Conservation (phyloP, 2,113 vertebrate species). For the Alethe castanea region DNA sequence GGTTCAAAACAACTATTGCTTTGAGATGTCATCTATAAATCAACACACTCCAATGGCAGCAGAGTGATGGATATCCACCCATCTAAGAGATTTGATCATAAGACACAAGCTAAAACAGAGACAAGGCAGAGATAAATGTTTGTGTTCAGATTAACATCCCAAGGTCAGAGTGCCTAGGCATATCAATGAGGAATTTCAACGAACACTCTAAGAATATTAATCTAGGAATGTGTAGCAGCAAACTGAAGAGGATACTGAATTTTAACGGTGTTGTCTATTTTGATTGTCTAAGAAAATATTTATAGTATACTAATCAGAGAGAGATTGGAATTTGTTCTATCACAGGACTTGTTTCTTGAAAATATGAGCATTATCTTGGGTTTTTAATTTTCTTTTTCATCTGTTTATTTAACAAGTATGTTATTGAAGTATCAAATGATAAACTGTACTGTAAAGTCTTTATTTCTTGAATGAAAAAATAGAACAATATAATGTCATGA, state of each 20-base stretch:
- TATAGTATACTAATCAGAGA: neutral
- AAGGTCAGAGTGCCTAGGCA: slow-evolving; percentile 76
- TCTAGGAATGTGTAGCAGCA: slow-evolving; percentile 45
- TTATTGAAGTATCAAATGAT: neutral
- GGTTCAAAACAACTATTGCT: slow-evolving; percentile 68
- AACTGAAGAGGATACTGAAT: slow-evolving; percentile 65
- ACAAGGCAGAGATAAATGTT: slow-evolving; percentile 77
- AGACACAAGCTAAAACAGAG: slow-evolving; percentile 71
- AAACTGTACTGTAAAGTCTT: neutral
- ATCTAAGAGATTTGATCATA: slow-evolving; percentile 67
- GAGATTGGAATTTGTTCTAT: neutral
- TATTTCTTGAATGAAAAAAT: neutral
- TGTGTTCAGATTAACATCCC: slow-evolving; percentile 74
- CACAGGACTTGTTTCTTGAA: neutral
- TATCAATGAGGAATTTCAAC: slow-evolving; percentile 75
- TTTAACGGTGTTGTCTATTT: slow-evolving; percentile 73
- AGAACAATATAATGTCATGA: neutral
- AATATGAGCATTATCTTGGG: neutral
- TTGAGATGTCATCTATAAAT: slow-evolving; percentile 65
- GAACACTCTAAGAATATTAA: slow-evolving; percentile 47
- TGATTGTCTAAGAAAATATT: slow-evolving; percentile 63
- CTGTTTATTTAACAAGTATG: neutral
- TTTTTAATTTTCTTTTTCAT: neutral
- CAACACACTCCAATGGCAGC: slow-evolving; percentile 50
- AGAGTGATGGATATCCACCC: slow-evolving; percentile 71